Evolutionary conservation across 2,888 invertebrate species (phyloP), one percentile per base, ranked within the genome.

Genomic region (Spisula solida): DNA sequence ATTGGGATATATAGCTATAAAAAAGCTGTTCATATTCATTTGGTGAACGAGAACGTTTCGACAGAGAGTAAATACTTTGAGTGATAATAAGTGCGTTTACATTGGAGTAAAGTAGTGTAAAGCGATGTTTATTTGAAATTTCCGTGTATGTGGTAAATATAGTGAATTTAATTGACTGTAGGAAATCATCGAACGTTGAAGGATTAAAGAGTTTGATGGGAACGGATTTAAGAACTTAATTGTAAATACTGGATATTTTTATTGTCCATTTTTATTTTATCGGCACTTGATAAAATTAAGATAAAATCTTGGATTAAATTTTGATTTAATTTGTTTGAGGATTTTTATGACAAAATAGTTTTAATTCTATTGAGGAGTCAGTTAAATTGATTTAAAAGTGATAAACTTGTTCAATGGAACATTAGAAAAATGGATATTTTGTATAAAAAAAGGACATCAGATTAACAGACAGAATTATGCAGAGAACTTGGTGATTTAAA

Each of bases 1-100:
- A 78, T 29, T 18, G n/a, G 89, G 82, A 87, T 84, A 87, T 81
- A 89, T 87, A 85, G 85, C 75, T 60, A 78, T 66, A 31, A 48
- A 70, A 34, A 34, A 80, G 78, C 79, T 60, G 60, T 47, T 79
- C 47, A 60, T 48, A 70, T 60, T 84, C 78, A 85, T 78, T 85
- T n/a, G 66, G 12, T 60, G 47, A 66, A 34, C 25, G 86, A 70
- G 41, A 25, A 75, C 48, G n/a, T 29, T 16, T n/a, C 29, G 41
- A 86, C 66, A 25, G 60, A 29, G 55, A 81, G 75, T 75, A 75
- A 55, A 81, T 81, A 86, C 75, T 31, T 56, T 0, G 20, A 70
- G 86, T 81, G 70, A 51, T 82, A 55, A 55, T 60, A 55, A 55
- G 66, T 31, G 56, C 48, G 82, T 60, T 75, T 31, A 51, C 56